Evolutionary conservation across 2,113 vertebrate species (phyloP), one percentile per base, ranked within the genome.

Genomic region (Oryzias curvinotus): DNA sequence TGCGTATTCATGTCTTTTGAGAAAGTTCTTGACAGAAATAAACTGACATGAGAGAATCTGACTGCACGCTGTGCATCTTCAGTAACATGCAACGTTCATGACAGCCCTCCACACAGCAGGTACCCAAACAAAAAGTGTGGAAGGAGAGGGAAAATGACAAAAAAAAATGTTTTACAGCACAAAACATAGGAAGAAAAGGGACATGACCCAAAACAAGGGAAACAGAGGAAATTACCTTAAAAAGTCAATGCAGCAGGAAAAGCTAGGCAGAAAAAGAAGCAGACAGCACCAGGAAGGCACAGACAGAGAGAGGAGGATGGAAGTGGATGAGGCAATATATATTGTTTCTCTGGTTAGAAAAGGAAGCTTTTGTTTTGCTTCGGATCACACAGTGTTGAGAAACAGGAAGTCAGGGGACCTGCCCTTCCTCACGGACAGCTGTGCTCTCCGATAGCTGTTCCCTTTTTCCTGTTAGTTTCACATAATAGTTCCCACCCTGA

Each of bases 361-460:
- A 69, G 85, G 86, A 87, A 88, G 71, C 80, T 60, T 68, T 75
- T 85, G 84, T 83, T 77, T 86, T 82, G 74, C 73, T 86, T 50
- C 25, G 6, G 76, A 77, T 52, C 77, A 28, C 57, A 49, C 25
- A 55, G 28, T 59, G 73, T 64, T 70, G 73, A 81, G 85, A 85
- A 84, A 79, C 87, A 87, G 85, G 88, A 88, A 87, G 84, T 48
- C 56, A 69, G 62, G 23, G 66, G 87, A 84, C 79, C 77, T 71
- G 85, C 84, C 88, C 87, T 83, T 90, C 87, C 88, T 88, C 49
- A 17, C 49, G 42, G 84, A 90, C 87, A 85, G 87, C 88, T 90
- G 81, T 86, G 82, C 82, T 79, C 85, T 82, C 68, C 51, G 87
- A 90, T 88, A 89, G 84, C 82, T 41, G 72, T 63, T 77, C 81